phyloP scores from a whole-genome alignment of 1,140 invertebrate species.

The Ceratitis capitata region DNA sequence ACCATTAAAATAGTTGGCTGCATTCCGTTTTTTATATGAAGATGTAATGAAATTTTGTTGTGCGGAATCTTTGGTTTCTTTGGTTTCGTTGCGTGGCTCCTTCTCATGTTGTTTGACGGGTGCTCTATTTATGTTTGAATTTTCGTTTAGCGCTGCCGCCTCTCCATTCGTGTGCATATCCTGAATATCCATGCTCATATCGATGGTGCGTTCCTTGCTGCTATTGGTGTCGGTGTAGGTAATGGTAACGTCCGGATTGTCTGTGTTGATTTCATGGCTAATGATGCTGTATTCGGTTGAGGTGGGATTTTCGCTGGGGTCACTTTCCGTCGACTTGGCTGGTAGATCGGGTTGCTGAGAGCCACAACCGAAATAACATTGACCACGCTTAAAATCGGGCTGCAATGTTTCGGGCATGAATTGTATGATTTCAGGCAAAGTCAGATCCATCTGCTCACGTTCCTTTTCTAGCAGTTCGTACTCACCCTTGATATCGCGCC shows the following conservation, averaged over 20 bases:
- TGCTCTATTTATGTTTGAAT: not conserved
- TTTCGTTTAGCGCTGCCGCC: too few species aligned
- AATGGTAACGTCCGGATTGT: not conserved
- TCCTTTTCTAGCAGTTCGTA: constrained; percentile 58
- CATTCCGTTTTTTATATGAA: constrained; percentile 30
- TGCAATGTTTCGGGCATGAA: constrained; percentile 59
- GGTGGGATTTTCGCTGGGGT: not conserved
- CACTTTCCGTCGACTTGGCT: not conserved
- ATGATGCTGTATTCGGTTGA: not conserved
- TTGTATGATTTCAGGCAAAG: constrained; percentile 60
- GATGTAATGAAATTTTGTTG: not conserved
- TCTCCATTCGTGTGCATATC: not conserved
- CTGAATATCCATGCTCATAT: not conserved
- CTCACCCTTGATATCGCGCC: constrained; percentile 61
- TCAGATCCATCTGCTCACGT: constrained; percentile 53
- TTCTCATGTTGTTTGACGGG: not conserved
- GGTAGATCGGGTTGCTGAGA: not conserved
- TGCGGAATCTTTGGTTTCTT: not conserved
- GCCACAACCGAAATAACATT: constrained; percentile 54
- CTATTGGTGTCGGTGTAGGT: not conserved
- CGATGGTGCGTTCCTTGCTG: not conserved
- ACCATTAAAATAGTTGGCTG: constrained; percentile 18
- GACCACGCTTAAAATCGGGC: constrained; percentile 54
- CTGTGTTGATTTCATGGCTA: not conserved
- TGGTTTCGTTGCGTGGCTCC: not conserved